Evolutionary conservation across 2,888 invertebrate species (phyloP), one percentile per base, ranked within the genome.

Genomic region (Odontomyia ornata): DNA sequence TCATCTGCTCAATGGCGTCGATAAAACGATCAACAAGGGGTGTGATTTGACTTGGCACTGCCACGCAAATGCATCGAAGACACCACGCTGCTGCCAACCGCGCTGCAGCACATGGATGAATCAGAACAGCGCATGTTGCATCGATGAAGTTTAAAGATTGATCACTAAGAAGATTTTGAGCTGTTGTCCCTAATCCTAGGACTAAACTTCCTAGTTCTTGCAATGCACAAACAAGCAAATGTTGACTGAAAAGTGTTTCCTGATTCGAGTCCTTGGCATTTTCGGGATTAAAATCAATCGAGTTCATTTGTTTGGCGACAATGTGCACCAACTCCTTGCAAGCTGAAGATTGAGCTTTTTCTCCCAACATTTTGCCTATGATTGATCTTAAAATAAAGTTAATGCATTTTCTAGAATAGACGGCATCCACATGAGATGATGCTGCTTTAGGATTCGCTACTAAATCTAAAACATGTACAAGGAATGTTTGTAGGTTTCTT

Each of bases 321-420:
- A 98, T 93, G 81, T 94, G 93, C 80, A 96, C 93, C 75, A 99
- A 93, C 87, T 98, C 97, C 84, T 97, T 96, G 84, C 96, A 95
- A 0, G 98, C 98, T 0, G 95, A 94, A 36, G 96, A 93, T 87
- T 99, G 99, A 9, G 98, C 97, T 82, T 98, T 98, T 88, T 99
- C 99, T 0, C 98, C 96, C 25, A 99, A 89, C 91, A 99, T 93
- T 85, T 95, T 94, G 0, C 99, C 98, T 47, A 99, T 89, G 0
- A 97, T 93, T 79, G 95, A 94, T 69, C 97, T 91, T 76, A 99
- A 88, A 81, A 99, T 96, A 86, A 97, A 99, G 85, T 95, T 95
- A 79, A 99, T 95, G 86, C 99, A 99, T 87, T 98, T 98, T 81
- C 99, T 91, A 0, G 98, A 97, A 85, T 98, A 98, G 1, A 99